Conservation (phyloP, 2,797 vertebrate species). For the Rhabdophis nuchalis region DNA sequence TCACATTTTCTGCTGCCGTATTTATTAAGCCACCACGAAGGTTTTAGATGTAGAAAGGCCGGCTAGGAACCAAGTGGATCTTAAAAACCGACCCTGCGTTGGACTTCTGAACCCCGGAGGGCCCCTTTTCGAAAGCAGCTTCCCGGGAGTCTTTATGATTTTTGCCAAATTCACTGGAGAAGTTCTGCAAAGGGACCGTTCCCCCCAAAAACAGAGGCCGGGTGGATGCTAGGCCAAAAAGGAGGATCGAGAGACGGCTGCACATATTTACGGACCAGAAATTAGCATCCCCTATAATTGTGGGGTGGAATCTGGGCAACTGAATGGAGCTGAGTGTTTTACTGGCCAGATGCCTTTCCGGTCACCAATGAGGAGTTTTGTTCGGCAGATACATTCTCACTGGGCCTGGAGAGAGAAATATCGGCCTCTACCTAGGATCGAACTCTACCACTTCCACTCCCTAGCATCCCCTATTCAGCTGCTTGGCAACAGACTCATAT, state of each 20-base stretch:
- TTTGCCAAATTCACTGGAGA: background rate
- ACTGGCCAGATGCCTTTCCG: too few species aligned
- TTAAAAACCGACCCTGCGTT: background rate
- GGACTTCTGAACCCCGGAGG: background rate
- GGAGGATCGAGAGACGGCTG: slow-evolving; percentile 22
- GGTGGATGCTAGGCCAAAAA: background rate
- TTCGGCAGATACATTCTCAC: too few species aligned
- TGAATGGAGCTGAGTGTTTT: too few species aligned
- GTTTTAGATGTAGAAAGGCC: background rate
- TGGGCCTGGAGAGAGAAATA: too few species aligned
- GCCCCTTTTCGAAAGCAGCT: background rate
- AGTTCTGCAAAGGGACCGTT: slow-evolving; percentile 36
- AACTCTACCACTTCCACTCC: too few species aligned
- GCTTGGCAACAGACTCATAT: too few species aligned
- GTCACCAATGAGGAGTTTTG: too few species aligned
- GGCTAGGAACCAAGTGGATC: background rate
- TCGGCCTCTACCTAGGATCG: too few species aligned
- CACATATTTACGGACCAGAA: slow-evolving; percentile 50
- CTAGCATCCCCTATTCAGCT: too few species aligned
- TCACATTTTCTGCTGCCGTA: background rate
- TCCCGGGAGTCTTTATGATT: background rate
- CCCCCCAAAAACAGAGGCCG: background rate
- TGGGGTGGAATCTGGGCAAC: too few species aligned
- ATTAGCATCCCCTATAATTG: slow-evolving; percentile 33
- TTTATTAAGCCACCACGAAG: background rate